phyloP scores from a whole-genome alignment of 2,113 vertebrate species.

The Pristiophorus japonicus region DNA sequence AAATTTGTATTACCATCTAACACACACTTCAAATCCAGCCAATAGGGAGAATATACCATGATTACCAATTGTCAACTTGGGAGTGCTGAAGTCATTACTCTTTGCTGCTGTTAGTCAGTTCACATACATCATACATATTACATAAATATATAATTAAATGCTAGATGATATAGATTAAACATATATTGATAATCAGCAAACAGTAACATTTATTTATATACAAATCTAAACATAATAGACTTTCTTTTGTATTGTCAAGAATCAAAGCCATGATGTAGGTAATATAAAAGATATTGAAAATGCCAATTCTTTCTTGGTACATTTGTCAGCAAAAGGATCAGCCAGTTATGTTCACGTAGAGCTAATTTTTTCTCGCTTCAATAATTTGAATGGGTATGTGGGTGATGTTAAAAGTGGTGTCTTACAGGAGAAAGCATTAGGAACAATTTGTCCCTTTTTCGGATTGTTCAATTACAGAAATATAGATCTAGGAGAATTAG shows the following conservation, averaged over 20 bases:
- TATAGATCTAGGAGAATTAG: neutral
- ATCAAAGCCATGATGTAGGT: neutral
- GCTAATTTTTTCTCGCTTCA: neutral
- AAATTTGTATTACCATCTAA: neutral
- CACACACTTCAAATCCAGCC: neutral
- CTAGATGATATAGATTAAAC: neutral
- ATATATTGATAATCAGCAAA: neutral
- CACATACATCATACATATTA: neutral
- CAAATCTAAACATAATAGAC: neutral
- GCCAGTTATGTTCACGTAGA: neutral
- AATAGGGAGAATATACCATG: neutral
- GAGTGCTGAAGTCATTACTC: too few species aligned
- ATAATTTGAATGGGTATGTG: neutral
- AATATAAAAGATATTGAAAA: neutral
- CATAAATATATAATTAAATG: neutral
- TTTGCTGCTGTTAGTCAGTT: neutral
- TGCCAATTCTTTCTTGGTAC: neutral
- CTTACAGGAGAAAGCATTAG: neutral
- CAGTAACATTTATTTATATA: neutral
- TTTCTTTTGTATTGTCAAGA: neutral
- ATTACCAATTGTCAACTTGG: neutral
- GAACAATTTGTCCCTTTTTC: neutral
- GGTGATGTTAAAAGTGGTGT: neutral
- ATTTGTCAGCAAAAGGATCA: neutral
- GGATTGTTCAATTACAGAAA: neutral